These are phyloP conservation scores for Ligdia adustata DNA, from an alignment of 2,888 invertebrate genomes.

Conservation along the genomic window DNA sequence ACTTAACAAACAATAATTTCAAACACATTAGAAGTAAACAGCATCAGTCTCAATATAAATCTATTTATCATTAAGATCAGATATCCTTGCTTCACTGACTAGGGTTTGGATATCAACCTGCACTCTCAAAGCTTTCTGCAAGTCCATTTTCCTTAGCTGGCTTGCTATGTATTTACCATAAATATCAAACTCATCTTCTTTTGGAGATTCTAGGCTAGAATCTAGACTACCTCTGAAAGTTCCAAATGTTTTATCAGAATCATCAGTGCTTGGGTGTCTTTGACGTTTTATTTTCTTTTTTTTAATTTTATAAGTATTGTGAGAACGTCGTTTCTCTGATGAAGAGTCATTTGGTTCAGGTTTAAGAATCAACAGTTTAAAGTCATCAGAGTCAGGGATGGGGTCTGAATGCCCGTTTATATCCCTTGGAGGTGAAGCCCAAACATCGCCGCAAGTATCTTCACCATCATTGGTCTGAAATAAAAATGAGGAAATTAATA, in stretches of 20 bases:
- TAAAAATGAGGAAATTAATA: slow-evolving; percentile 1
- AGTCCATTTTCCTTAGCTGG: slow-evolving; percentile 69
- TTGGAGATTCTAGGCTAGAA: slow-evolving; percentile 41
- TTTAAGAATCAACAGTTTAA: slow-evolving; percentile 49
- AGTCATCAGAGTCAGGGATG: slow-evolving; percentile 47
- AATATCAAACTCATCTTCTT: slow-evolving; percentile 76
- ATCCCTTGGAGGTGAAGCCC: slow-evolving; percentile 38
- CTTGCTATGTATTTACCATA: slow-evolving; percentile 75
- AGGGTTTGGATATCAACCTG: slow-evolving; percentile 72
- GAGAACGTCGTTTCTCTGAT: slow-evolving; percentile 29
- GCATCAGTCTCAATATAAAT: too few species aligned
- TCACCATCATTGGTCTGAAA: slow-evolving; percentile 39
- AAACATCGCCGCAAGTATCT: slow-evolving; percentile 42
- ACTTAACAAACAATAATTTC: not conserved
- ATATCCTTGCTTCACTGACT: slow-evolving; percentile 68
- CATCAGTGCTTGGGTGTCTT: slow-evolving; percentile 49
- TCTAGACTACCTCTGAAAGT: slow-evolving; percentile 44
- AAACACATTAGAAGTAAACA: too few species aligned
- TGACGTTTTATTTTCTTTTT: slow-evolving; percentile 56
- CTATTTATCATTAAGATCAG: slow-evolving; percentile 45
- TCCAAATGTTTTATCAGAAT: slow-evolving; percentile 46
- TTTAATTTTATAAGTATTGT: slow-evolving; percentile 42
- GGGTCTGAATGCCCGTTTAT: slow-evolving; percentile 43
- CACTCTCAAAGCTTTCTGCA: slow-evolving; percentile 63
- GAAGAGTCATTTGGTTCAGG: slow-evolving; percentile 47